These are phyloP conservation scores for Candoia aspera DNA, from an alignment of 2,113 vertebrate species.

Conservation along the genomic window DNA sequence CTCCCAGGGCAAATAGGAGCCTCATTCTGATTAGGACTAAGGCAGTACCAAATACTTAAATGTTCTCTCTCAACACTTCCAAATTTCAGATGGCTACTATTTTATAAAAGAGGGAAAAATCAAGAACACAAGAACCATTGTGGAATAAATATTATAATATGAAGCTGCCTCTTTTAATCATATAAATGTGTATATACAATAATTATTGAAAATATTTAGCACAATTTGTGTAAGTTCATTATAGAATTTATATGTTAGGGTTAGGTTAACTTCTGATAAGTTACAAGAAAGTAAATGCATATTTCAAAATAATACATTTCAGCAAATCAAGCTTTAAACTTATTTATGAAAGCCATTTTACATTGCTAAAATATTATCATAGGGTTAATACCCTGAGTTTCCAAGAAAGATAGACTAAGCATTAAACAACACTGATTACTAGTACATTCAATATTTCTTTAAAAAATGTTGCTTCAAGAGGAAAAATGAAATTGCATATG, in stretches of 20 bases:
- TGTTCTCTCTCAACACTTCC: not conserved
- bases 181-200: not conserved
- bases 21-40: not conserved
- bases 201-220: not conserved
- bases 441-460: not conserved
- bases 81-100: not conserved
- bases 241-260: not conserved
- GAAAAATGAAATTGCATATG: not conserved
- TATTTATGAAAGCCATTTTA: not conserved
- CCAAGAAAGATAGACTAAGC: not conserved
- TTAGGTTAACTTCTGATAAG: not conserved
- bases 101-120: not conserved
- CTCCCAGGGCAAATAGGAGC: not conserved
- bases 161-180: not conserved
- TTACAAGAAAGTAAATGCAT: not conserved
- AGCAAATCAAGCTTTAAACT: not conserved
- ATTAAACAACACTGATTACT: not conserved
- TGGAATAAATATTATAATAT: not conserved
- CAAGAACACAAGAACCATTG: not conserved
- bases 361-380: not conserved
- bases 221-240: not conserved
- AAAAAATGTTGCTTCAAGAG: not conserved
- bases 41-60: not conserved
- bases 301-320: not conserved
- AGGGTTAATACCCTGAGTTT: not conserved